Evolutionary conservation across 1,140 invertebrate genomes (phyloP).

Genomic region (Musca domestica): DNA sequence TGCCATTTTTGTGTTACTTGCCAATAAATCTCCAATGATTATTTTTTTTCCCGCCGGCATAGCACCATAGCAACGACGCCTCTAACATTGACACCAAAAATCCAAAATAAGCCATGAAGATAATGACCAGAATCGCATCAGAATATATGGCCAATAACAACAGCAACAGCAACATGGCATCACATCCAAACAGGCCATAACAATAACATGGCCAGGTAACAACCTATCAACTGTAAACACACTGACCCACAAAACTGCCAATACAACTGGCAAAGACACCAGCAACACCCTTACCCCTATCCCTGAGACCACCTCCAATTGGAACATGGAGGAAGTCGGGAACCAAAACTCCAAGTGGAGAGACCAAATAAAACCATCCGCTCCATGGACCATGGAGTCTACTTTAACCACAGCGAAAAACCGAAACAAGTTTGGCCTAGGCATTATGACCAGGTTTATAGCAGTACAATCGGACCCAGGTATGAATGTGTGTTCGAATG

Average conservation of each 20-base stretch:
- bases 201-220: neutral
- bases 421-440: too few relatives aligned
- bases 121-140: slow-evolving; percentile 9
- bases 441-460: too few relatives aligned
- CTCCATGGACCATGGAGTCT: too few relatives aligned
- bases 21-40: neutral
- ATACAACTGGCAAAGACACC: neutral
- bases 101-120: slow-evolving; percentile 13
- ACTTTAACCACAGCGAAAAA: too few relatives aligned
- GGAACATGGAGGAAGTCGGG: slow-evolving; percentile 7
- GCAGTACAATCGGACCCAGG: too few relatives aligned
- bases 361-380: too few relatives aligned
- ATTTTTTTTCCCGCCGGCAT: neutral
- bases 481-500: too few relatives aligned
- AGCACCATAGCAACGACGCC: neutral
- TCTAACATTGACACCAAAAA: slow-evolving; percentile 21
- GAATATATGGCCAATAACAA: slow-evolving; percentile 11
- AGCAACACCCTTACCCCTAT: neutral
- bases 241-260: slow-evolving; percentile 18
- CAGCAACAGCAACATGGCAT: neutral
- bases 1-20: too few relatives aligned
- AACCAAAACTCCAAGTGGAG: too few relatives aligned
- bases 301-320: neutral
- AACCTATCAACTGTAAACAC: slow-evolving; percentile 20
- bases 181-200: neutral